Evolutionary conservation across 2,888 invertebrate genomes (phyloP).

Genomic region (Cantharis rufa): DNA sequence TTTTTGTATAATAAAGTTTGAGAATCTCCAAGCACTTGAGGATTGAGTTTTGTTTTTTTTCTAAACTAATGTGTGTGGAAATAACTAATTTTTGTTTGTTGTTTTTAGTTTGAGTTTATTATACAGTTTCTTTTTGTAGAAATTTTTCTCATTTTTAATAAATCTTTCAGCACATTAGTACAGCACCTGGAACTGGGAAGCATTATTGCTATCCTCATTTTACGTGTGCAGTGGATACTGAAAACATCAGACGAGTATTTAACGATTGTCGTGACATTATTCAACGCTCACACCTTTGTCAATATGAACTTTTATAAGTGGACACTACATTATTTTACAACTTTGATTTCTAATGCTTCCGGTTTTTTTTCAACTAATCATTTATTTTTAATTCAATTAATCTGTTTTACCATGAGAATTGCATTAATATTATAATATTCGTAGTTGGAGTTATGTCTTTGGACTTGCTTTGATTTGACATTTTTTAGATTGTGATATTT

Average conservation of each 20-base stretch:
- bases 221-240: conserved; percentile 99
- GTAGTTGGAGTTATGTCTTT: not conserved
- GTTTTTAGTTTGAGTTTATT: not conserved
- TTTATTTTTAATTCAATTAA: not conserved
- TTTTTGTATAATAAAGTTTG: not conserved
- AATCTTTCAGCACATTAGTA: conserved; percentile 91
- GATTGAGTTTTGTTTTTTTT: not conserved
- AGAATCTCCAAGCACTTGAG: not conserved
- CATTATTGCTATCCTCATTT: conserved; percentile 99
- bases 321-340: conserved; percentile 1
- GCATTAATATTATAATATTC: not conserved
- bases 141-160: not conserved
- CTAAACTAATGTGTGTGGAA: not conserved
- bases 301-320: conserved; percentile 98
- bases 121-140: not conserved
- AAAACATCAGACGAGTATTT: conserved; percentile 99
- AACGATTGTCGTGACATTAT: conserved; percentile 99
- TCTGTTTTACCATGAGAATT: not conserved
- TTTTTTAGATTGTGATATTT: not conserved
- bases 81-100: not conserved
- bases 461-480: not conserved
- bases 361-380: not conserved
- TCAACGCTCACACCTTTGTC: conserved; percentile 99
- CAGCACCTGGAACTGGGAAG: conserved; percentile 97
- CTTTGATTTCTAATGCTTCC: not conserved